Conservation (phyloP, 2,888 invertebrate genomes). For the Malthinus seriepunctatus region DNA sequence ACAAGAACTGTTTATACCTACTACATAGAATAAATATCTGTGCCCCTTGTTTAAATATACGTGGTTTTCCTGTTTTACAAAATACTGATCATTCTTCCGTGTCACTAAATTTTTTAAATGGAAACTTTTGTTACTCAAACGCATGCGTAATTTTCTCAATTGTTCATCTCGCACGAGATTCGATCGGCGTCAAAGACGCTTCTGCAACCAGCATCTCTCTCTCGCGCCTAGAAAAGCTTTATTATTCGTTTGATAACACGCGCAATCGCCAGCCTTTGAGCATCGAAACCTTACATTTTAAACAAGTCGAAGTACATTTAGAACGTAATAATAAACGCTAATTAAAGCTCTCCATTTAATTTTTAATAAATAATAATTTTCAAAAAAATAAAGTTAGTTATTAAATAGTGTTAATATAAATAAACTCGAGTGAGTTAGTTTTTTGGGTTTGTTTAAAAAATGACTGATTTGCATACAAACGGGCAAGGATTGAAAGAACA, state of each 20-base stretch:
- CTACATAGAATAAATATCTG: too few relatives aligned
- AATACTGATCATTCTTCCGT: not conserved
- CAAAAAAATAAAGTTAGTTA: slow-evolving; percentile 13
- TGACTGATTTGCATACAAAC: slow-evolving; percentile 40
- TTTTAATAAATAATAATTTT: slow-evolving; percentile 13
- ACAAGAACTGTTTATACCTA: too few relatives aligned
- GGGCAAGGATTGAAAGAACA: slow-evolving; percentile 23
- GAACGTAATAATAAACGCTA: slow-evolving; percentile 35
- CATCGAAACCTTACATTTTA: slow-evolving; percentile 26
- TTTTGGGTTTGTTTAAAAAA: slow-evolving; percentile 12
- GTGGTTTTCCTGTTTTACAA: not conserved
- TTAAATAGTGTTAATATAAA: not conserved
- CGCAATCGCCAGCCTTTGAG: slow-evolving; percentile 27
- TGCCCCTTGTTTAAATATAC: too few relatives aligned
- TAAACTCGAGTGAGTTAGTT: too few relatives aligned
- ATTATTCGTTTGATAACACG: slow-evolving; percentile 26
- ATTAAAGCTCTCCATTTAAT: slow-evolving; percentile 33
- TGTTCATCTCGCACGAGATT: slow-evolving; percentile 27
- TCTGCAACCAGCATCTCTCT: slow-evolving; percentile 33
- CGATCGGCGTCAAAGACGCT: slow-evolving; percentile 29
- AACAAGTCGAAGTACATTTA: slow-evolving; percentile 25
- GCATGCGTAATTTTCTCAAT: slow-evolving; percentile 18
- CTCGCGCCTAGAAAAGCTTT: slow-evolving; percentile 28
- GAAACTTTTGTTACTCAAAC: not conserved
- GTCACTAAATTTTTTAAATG: slow-evolving; percentile 35